Evolutionary conservation across 2,888 invertebrate species (phyloP).

Genomic region (Spodoptera picta): DNA sequence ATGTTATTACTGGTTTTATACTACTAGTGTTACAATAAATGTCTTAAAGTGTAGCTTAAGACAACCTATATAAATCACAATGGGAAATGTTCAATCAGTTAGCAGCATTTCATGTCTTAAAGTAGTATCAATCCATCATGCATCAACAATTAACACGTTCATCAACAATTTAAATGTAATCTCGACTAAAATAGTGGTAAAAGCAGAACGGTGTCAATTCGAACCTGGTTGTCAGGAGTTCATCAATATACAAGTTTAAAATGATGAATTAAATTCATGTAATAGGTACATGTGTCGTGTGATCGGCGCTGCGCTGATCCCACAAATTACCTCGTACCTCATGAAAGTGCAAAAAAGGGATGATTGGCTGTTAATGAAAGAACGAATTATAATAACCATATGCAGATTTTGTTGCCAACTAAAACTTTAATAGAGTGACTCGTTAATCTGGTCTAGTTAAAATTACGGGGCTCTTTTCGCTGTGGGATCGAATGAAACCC

Average conservation of each 20-base stretch:
- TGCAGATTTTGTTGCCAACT: no score
- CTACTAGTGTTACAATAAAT: no score
- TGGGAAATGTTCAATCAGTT: no score
- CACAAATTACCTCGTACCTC: constrained; percentile 32
- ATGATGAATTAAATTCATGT: constrained; percentile 75
- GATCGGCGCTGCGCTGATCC: constrained; percentile 46
- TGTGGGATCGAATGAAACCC: no score
- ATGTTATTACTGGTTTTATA: no score
- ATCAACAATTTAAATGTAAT: constrained; percentile 63
- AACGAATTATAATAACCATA: no score
- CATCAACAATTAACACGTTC: constrained; percentile 10
- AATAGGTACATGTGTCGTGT: constrained; percentile 65
- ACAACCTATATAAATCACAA: no score
- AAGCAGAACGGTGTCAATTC: constrained; percentile 65
- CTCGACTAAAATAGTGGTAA: constrained; percentile 61
- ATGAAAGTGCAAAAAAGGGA: constrained; percentile 7
- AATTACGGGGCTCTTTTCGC: no score
- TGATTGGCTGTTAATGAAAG: background rate
- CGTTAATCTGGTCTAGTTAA: no score
- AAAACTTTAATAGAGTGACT: no score
- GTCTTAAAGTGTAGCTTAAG: no score
- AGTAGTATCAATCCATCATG: background rate
- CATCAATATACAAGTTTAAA: constrained; percentile 69
- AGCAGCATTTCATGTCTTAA: no score
- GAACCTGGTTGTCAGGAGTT: constrained; percentile 65